These are phyloP conservation scores for Macroteleia sp. DNA, from an alignment of 2,888 invertebrate species.

Conservation along the genomic window DNA sequence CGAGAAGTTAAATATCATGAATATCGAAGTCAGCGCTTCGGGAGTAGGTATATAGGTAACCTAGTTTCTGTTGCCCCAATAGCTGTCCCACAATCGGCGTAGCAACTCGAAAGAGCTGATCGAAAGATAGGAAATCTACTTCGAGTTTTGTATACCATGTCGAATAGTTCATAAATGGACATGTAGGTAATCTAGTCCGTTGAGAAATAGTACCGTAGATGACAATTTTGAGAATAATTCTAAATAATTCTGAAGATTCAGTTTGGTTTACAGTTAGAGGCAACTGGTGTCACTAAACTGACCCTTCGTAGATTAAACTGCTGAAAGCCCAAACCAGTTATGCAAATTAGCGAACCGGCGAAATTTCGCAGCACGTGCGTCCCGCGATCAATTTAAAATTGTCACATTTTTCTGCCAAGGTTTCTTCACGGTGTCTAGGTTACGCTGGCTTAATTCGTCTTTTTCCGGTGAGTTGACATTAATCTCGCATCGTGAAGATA, in stretches of 20 bases:
- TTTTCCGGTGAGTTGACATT: conserved; percentile 2
- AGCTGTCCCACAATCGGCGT: neutral
- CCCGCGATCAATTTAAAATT: neutral
- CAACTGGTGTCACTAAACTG: neutral
- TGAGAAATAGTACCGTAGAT: too few relatives aligned
- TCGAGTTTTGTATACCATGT: too few relatives aligned
- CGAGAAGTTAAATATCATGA: conserved; percentile 3
- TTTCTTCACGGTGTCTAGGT: conserved; percentile 40
- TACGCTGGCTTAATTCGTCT: conserved; percentile 22
- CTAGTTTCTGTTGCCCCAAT: conserved; percentile 20
- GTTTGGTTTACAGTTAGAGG: conserved; percentile 17
- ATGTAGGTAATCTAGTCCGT: too few relatives aligned
- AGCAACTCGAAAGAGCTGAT: neutral
- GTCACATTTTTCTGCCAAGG: conserved; percentile 43
- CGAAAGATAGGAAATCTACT: too few relatives aligned
- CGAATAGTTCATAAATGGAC: too few relatives aligned
- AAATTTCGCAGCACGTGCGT: conserved; percentile 26
- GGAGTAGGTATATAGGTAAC: conserved; percentile 39
- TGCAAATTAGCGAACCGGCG: conserved; percentile 24
- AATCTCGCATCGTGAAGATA: conserved; percentile 8
- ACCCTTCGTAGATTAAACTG: conserved; percentile 10
- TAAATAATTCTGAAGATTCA: too few relatives aligned
- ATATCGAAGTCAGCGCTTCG: conserved; percentile 1
- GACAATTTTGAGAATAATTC: too few relatives aligned
- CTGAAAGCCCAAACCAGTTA: conserved; percentile 30